These are phyloP conservation scores for Heliconius cydno DNA, from an alignment of 2,888 invertebrate genomes.

Conservation along the genomic window DNA sequence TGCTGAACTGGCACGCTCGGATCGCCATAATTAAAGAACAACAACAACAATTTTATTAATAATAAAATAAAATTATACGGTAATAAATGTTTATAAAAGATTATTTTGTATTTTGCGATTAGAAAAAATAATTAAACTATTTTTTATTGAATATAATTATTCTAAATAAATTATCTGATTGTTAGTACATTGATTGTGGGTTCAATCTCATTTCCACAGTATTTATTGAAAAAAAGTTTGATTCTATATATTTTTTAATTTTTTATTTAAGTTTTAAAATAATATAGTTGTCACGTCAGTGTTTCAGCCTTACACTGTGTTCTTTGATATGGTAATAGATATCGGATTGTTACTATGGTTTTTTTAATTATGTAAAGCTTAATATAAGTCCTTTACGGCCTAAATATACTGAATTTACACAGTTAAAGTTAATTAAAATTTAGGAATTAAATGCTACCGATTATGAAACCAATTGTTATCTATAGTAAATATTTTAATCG, in stretches of 20 bases:
- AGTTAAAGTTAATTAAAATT: neutral
- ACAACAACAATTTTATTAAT: no score
- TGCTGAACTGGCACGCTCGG: no score
- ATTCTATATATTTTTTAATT: neutral
- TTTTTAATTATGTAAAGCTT: neutral
- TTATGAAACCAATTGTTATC: neutral
- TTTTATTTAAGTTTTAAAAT: neutral
- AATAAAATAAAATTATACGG: neutral
- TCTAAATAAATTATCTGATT: neutral
- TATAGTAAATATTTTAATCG: neutral
- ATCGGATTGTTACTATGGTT: conserved; percentile 6
- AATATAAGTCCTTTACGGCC: neutral
- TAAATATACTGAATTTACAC: conserved; percentile 15
- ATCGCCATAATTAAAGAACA: no score
- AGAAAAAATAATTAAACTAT: neutral
- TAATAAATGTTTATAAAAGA: neutral
- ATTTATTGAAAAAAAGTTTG: no score
- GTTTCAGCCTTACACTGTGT: conserved; percentile 32
- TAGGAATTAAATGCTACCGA: neutral
- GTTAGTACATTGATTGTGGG: neutral
- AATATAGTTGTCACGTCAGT: conserved; percentile 27
- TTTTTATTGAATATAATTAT: neutral
- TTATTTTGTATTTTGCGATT: neutral
- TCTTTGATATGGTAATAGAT: conserved; percentile 40
- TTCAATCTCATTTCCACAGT: no score